Evolutionary conservation across 2,888 invertebrate genomes (phyloP), one percentile per base, ranked within the genome.

Genomic region (Boloria euphrosyne): DNA sequence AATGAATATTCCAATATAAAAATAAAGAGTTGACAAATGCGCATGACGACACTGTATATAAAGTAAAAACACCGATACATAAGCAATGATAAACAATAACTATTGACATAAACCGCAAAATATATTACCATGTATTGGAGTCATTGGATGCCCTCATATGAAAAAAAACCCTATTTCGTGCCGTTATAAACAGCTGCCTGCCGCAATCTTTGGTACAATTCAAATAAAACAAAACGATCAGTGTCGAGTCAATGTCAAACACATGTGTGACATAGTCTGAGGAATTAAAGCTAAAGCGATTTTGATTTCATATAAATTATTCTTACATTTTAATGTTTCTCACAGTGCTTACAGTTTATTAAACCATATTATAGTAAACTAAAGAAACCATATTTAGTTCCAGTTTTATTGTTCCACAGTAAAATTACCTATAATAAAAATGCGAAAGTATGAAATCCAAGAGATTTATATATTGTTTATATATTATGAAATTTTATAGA

Each of bases 261-360:
- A 74, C 74, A 78, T 77, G 77, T 76, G 74, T 53, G 54, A 68
- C 62, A 52, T 62, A 59, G 68, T 49, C 31, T 57, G 54, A 50
- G 44, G 58, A 44, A 46, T 17, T 18, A 62, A 27, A 49, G 57
- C 51, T 50, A 31, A 57, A 44, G 27, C 10, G 43, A 50, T 13
- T 4, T 49, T 54, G 14, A 18, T 62, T 43, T 49, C 31, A 44
- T 5, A 44, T 18, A 14, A 22, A 46, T 22, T 55, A 22, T 22
- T 57, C 14, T 47, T 47, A 16, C 22, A 22, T 6, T 47, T 47
- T n/a, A 47, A 47, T 6, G 5, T 4, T 47, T n/a, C 5, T 14
- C 14, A 47, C n/a, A n/a, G n/a, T 6, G 16, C 4, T 47, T 14
- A n/a, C 2, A 31, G 10, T 10, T 2, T 7, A 10, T 7, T 0